Base-by-base conservation (phyloP, 2,797 vertebrate species). In the Arnoldichthys spilopterus region DNA sequence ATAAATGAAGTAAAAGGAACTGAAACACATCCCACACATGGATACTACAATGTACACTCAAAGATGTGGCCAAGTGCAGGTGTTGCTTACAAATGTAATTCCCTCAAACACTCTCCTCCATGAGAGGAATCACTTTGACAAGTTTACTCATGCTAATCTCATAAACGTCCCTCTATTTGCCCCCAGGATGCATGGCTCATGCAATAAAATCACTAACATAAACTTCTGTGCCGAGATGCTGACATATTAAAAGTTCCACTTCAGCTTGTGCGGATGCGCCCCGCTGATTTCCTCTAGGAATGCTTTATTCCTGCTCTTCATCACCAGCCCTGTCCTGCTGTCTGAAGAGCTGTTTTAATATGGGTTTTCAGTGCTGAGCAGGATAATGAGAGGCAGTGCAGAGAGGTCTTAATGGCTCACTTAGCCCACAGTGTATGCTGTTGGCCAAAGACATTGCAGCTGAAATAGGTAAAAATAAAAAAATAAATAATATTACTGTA, bases 201-300 rank as follows among this genome's bases (percentile, higher is more conserved):
- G 85, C 90, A 93, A 93, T 94, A 92, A 88, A 93, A 93, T 86
- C 89, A 92, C 92, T 92, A 92, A 91, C 90, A 91, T 92, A 92
- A 94, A 93, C 86, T 89, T 89, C 88, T 91, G 88, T 85, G 87
- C 78, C 45, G 87, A 90, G 90, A 91, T 81, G 62, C 92, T 92
- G 91, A 93, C 91, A 92, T 85, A 89, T 87, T 93, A 88, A 92
- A 91, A 93, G 90, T 92, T 92, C 79, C 85, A 76, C 84, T 87
- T 84, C 85, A 83, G 84, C 80, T 79, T 72, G 76, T 5, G 79
- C 83, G 77, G 74, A 77, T 77, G 88, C 81, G 85, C 85, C 82
- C 80, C 1, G 75, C 78, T 93, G 92, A 93, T 92, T 93, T 93
- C 92, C 92, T 90, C 88, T 79, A 92, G 93, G 92, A 92, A 86